phyloP scores from a whole-genome alignment of 2,113 vertebrate genomes.

The Gymnogyps californianus region DNA sequence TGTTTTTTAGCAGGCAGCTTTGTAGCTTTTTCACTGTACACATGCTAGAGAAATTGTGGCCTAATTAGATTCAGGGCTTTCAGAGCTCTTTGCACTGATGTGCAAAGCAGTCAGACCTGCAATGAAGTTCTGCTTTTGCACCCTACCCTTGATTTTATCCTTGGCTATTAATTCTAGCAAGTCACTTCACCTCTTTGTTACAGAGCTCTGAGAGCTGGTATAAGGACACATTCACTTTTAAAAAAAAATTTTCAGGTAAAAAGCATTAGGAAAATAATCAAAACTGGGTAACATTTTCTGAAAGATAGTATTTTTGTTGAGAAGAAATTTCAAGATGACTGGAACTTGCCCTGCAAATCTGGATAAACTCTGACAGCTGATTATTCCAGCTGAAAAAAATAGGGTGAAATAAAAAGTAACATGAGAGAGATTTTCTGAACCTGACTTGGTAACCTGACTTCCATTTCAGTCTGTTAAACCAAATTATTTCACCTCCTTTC shows the following conservation, averaged over 20 bases:
- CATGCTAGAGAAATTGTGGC: neutral
- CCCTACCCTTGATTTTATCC: neutral
- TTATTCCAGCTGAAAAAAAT: neutral
- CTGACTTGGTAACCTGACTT: neutral
- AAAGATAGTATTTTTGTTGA: neutral
- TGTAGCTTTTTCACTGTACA: neutral
- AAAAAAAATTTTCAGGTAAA: neutral
- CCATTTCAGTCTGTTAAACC: neutral
- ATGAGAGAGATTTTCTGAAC: neutral
- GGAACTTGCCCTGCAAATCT: neutral
- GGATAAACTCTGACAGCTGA: neutral
- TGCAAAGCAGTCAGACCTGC: neutral
- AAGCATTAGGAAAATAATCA: neutral
- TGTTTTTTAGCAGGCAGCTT: neutral
- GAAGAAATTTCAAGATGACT: neutral
- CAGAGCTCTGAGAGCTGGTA: neutral
- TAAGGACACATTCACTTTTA: neutral
- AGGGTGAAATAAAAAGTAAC: neutral
- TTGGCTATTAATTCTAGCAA: neutral
- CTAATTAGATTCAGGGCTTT: neutral
- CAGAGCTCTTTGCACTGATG: neutral
- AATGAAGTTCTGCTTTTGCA: neutral
- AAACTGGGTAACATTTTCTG: neutral
- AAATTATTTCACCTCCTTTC: neutral
- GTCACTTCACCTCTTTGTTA: neutral